These are phyloP conservation scores for Chaetogeoica ovagalla DNA, from an alignment of 2,888 invertebrate species.

Conservation along the genomic window DNA sequence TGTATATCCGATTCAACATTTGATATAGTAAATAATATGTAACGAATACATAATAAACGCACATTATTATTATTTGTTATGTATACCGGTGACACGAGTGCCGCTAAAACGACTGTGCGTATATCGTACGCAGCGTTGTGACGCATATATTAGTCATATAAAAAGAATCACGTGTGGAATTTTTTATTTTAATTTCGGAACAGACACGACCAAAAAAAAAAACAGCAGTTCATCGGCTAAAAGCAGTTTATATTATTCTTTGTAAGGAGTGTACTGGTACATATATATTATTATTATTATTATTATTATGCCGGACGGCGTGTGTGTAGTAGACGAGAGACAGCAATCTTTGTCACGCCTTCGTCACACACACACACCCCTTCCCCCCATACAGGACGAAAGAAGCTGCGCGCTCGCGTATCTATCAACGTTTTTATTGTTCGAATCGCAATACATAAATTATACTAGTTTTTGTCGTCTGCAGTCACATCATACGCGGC, in stretches of 20 bases:
- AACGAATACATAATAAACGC: too few species aligned
- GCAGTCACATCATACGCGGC: too few species aligned
- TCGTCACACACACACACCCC: conserved; percentile 12
- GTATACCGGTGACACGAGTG: too few species aligned
- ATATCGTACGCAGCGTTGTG: not conserved
- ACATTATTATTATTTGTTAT: not conserved
- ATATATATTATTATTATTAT: too few species aligned
- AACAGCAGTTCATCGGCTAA: conserved; percentile 36
- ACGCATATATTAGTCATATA: conserved; percentile 2
- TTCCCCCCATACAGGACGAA: not conserved
- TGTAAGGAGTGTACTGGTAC: not conserved
- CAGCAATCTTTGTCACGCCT: conserved; percentile 52
- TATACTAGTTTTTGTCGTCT: conserved; percentile 4
- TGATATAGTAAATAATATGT: too few species aligned
- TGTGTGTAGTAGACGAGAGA: conserved; percentile 13
- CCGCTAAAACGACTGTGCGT: too few species aligned
- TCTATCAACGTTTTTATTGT: conserved; percentile 41
- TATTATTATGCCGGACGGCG: not conserved
- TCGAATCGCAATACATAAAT: conserved; percentile 42
- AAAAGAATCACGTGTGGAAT: too few species aligned
- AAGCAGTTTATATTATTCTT: conserved; percentile 42
- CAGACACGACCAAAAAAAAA: conserved; percentile 37
- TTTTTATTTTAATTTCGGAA: not conserved
- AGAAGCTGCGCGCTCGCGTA: not conserved
- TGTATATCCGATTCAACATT: too few species aligned